Evolutionary conservation across 2,888 invertebrate species (phyloP).

Genomic region (Xestia c-nigrum): DNA sequence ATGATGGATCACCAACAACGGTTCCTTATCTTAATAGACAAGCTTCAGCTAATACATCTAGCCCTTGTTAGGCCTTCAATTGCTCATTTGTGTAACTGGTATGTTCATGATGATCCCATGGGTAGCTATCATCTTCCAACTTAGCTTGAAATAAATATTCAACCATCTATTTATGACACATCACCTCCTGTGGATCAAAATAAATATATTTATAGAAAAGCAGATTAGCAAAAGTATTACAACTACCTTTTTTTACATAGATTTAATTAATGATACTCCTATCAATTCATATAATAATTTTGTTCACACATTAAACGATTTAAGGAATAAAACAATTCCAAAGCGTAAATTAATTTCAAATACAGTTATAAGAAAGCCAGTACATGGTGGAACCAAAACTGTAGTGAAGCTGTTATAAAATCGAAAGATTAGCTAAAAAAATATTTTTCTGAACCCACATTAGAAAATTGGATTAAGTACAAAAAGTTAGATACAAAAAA

Average conservation of each 20-base stretch:
- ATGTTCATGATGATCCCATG: neutral
- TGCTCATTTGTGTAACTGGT: constrained; percentile 7
- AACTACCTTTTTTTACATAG: neutral
- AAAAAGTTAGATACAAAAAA: constrained; percentile 32
- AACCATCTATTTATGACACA: neutral
- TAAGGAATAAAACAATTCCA: neutral
- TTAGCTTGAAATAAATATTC: neutral
- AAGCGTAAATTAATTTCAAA: no score
- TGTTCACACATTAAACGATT: neutral
- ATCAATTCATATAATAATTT: neutral
- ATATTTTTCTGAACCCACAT: neutral
- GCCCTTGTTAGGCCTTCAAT: constrained; percentile 1
- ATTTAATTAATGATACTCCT: neutral
- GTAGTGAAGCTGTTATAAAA: constrained; percentile 2
- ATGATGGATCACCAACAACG: constrained; percentile 13
- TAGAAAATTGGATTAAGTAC: neutral
- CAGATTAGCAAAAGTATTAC: neutral
- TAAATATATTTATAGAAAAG: neutral
- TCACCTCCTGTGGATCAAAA: neutral
- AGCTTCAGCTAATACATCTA: constrained; percentile 21
- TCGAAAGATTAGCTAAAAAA: constrained; percentile 2
- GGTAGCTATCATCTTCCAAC: constrained; percentile 3
- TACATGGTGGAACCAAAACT: constrained; percentile 6
- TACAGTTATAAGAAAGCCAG: constrained; percentile 5
- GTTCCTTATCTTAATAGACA: constrained; percentile 13